These are phyloP conservation scores for Chelonia mydas DNA, from an alignment of 2,797 vertebrate species.

Conservation along the genomic window DNA sequence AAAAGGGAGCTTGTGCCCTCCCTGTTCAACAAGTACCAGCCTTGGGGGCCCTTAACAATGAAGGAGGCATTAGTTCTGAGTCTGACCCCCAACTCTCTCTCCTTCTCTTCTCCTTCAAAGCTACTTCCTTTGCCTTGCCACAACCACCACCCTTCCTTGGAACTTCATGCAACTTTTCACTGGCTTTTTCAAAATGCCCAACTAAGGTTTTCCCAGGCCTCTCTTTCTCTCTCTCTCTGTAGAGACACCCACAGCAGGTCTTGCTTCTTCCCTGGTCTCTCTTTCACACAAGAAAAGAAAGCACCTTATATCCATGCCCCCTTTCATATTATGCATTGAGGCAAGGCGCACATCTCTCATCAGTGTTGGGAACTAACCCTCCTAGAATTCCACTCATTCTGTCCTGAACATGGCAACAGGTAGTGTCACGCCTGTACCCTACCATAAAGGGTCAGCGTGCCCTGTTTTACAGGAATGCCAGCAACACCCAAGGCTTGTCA, in stretches of 20 bases:
- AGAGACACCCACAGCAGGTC: background rate
- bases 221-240: background rate
- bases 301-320: background rate
- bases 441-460: background rate
- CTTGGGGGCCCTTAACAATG: background rate
- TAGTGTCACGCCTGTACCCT: background rate
- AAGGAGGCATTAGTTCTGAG: background rate
- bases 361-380: background rate
- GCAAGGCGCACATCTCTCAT: background rate
- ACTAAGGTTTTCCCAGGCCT: background rate
- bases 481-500: background rate
- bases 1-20: background rate
- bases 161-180: background rate
- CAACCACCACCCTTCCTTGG: background rate
- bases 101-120: background rate
- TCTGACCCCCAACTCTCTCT: background rate
- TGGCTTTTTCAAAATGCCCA: background rate
- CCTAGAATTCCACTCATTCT: background rate
- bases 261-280: background rate
- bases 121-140: background rate
- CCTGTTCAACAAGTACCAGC: background rate
- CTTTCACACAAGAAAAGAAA: background rate
- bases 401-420: background rate
- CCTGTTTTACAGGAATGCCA: background rate
- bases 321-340: background rate